Conservation (phyloP, 1,140 invertebrate genomes). For the Hycleus cichorii region DNA sequence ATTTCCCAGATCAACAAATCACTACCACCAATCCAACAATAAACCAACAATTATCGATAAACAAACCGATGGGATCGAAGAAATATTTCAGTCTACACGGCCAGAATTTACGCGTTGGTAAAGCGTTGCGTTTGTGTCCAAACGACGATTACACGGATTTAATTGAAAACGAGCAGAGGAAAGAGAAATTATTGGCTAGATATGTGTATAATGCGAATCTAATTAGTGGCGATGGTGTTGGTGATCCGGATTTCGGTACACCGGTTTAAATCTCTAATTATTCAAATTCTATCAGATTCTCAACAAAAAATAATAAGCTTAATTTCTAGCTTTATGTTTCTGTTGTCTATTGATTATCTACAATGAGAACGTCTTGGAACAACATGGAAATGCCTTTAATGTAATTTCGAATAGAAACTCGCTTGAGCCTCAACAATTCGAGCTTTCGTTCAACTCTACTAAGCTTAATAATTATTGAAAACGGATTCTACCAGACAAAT, state of each 20-base stretch:
- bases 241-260: slow-evolving; percentile 54
- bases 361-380: no score
- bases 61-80: slow-evolving; percentile 32
- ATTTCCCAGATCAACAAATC: slow-evolving; percentile 22
- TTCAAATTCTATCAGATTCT: no score
- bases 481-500: no score
- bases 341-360: no score
- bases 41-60: slow-evolving; percentile 9
- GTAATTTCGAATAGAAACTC: no score
- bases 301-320: no score
- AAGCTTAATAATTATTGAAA: no score
- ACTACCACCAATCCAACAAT: neutral
- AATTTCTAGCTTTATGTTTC: no score
- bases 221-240: slow-evolving; percentile 45
- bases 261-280: slow-evolving; percentile 43
- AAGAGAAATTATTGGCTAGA: slow-evolving; percentile 39
- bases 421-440: no score
- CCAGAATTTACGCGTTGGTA: slow-evolving; percentile 37
- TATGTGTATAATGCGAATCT: slow-evolving; percentile 41
- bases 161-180: slow-evolving; percentile 31
- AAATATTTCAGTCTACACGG: slow-evolving; percentile 35
- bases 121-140: slow-evolving; percentile 37
- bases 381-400: no score
- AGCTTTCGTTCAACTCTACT: no score
- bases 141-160: slow-evolving; percentile 31